phyloP scores from a whole-genome alignment of 2,113 vertebrate species.

The Megalops atlanticus region DNA sequence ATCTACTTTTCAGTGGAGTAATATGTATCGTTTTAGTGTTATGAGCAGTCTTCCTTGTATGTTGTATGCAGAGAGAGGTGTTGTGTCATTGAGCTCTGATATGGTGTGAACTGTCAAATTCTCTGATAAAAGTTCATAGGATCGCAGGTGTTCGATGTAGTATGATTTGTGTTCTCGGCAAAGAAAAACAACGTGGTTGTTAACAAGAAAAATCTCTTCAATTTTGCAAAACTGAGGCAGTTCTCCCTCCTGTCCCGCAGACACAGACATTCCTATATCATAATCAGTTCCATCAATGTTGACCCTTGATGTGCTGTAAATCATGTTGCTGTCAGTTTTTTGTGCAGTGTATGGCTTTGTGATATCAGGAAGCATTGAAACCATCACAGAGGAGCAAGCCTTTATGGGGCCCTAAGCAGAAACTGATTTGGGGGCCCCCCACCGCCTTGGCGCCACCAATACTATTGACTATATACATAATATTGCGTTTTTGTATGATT shows the following conservation, averaged over 20 bases:
- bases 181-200: too few relatives aligned
- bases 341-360: conserved; percentile 19
- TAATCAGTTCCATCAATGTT: conserved; percentile 34
- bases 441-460: too few relatives aligned
- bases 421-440: too few relatives aligned
- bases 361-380: conserved; percentile 30
- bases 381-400: too few relatives aligned
- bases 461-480: too few relatives aligned
- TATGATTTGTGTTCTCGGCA: too few relatives aligned
- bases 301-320: conserved; percentile 26
- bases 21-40: conserved; percentile 22
- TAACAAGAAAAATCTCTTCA: too few relatives aligned
- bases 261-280: conserved; percentile 35
- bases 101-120: conserved; percentile 19
- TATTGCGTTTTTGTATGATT: too few relatives aligned
- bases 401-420: too few relatives aligned
- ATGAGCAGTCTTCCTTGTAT: conserved; percentile 18
- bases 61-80: conserved; percentile 20
- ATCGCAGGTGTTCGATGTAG: conserved; percentile 32
- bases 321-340: conserved; percentile 19
- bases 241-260: conserved; percentile 12
- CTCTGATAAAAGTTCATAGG: conserved; percentile 23
- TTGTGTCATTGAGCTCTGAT: conserved; percentile 27
- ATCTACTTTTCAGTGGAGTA: conserved; percentile 12
- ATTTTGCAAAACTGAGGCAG: conserved; percentile 28